phyloP scores from a whole-genome alignment of 2,888 invertebrate genomes.

The Idaea straminata region DNA sequence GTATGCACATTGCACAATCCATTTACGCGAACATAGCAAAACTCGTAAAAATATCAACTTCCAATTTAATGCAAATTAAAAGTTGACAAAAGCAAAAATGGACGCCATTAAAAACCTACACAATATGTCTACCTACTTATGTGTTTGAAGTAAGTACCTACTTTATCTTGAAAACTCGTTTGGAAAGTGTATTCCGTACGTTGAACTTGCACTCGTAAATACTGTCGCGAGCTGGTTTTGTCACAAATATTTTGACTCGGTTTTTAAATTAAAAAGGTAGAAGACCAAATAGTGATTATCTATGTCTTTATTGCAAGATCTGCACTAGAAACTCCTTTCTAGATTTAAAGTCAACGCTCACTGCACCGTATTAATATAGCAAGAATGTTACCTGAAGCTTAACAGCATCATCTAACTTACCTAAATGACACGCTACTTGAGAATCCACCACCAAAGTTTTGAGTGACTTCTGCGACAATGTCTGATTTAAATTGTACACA shows the following conservation, averaged over 20 bases:
- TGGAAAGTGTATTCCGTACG: conserved; percentile 69
- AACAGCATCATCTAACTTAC: no score
- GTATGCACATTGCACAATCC: neutral
- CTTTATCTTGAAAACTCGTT: conserved; percentile 66
- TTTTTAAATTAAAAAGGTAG: conserved; percentile 8
- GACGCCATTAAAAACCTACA: conserved; percentile 2
- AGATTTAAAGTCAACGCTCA: no score
- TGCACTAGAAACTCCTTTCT: neutral
- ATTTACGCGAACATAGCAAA: neutral
- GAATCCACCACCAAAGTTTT: no score
- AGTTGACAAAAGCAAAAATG: neutral
- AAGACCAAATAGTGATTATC: neutral
- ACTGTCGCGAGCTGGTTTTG: conserved; percentile 56
- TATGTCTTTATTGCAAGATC: neutral
- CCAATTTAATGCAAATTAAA: conserved; percentile 1
- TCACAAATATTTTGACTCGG: conserved; percentile 38
- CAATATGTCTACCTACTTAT: conserved; percentile 2
- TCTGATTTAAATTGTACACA: no score
- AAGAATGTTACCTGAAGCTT: no score
- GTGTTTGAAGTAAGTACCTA: conserved; percentile 29
- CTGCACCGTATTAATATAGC: no score
- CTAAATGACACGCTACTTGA: no score
- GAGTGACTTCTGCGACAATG: no score
- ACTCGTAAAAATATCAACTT: neutral
- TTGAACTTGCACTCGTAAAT: conserved; percentile 52